Conservation (phyloP, 2,113 vertebrate genomes). For the Leucopsar rothschildi region DNA sequence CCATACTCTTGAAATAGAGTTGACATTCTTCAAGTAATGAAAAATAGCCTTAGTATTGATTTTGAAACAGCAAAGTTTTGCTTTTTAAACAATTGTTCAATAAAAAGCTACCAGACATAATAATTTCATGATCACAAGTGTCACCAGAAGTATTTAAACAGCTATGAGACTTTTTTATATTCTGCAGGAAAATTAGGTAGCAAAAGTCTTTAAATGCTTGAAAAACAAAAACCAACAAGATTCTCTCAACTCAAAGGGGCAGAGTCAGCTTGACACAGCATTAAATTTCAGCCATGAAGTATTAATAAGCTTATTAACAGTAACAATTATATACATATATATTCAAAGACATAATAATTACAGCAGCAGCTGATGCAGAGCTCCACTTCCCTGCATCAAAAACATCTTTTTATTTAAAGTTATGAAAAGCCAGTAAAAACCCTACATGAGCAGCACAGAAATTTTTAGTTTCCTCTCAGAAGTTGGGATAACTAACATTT, state of each 20-base stretch:
- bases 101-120: not conserved
- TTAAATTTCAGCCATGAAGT: not conserved
- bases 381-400: not conserved
- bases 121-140: not conserved
- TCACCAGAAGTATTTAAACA: not conserved
- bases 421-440: not conserved
- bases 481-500: not conserved
- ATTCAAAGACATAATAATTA: not conserved
- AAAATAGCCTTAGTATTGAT: not conserved
- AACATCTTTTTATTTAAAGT: not conserved
- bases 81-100: not conserved
- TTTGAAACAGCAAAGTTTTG: not conserved
- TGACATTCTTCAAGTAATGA: not conserved
- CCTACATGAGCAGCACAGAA: not conserved
- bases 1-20: not conserved
- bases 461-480: not conserved
- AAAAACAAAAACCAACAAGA: not conserved
- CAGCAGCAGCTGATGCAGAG: not conserved
- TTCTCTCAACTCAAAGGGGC: not conserved
- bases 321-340: not conserved
- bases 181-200: not conserved
- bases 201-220: not conserved
- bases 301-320: not conserved
- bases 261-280: constrained; percentile 12
- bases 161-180: not conserved